Base-by-base conservation (phyloP, 1,140 invertebrate species). In the Mya arenaria region DNA sequence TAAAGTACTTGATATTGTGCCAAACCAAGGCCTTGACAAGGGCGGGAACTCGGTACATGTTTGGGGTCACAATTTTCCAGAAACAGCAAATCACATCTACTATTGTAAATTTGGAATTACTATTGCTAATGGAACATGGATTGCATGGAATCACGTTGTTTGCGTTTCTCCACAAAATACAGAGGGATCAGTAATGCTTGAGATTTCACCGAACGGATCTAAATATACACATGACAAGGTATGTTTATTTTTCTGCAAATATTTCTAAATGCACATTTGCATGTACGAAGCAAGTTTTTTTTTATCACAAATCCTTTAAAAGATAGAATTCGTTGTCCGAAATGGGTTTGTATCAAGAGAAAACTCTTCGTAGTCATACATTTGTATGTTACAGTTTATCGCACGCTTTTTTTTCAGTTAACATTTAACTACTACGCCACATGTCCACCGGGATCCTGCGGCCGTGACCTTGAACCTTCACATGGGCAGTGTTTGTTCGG, bases 41-140 rank as follows among this genome's bases (percentile, higher is more conserved):
- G 86, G 86, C 10, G 83, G 82, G 15, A 83, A 73, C 17, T n/a
- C 30, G 17, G 77, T 88, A 15, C 84, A 88, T 81, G 77, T 86
- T n/a, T 68, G 71, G 63, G 86, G 86, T n/a, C 82, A 86, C 44
- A 88, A 88, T 56, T 86, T 88, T 25, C 83, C 74, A 19, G 73
- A 88, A 62, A 75, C 75, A 10, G 19, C 69, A 17, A 74, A 58
- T 32, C 37, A 82, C 28, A 66, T 55, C 1, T 88, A 81, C 62
- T 36, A 58, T 52, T 88, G 85, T 48, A 41, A 44, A 44, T 82
- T 83, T 66, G 86, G 80, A 52, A 39, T 32, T 44, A 34, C 15
- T 17, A 44, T 78, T 15, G 68, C 68, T n/a, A 68, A 62, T 55
- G 85, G 83, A 19, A 82, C 39, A 23, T 83, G 85, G 77, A 19